These are phyloP conservation scores for Thecophora atra DNA, from an alignment of 2,888 invertebrate species.

Conservation along the genomic window DNA sequence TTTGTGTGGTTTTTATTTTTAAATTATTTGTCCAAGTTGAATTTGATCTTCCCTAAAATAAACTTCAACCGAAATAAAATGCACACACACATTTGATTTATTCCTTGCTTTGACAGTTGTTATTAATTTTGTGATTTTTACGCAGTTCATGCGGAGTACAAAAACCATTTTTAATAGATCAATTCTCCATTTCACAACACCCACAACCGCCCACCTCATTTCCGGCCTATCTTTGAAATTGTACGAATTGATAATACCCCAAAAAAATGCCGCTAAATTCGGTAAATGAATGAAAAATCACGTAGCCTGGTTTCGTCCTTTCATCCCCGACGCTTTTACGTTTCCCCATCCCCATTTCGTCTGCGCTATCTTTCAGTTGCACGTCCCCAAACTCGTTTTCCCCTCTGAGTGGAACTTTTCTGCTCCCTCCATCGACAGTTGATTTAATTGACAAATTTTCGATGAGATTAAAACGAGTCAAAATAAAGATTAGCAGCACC, in stretches of 20 bases:
- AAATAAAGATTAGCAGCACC: conserved; percentile 28
- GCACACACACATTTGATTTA: background rate
- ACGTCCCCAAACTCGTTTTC: background rate
- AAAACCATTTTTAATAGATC: background rate
- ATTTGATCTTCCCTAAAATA: background rate
- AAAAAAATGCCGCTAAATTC: background rate
- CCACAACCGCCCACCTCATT: conserved; percentile 8
- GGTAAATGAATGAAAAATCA: conserved; percentile 27
- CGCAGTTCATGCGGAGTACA: conserved; percentile 41
- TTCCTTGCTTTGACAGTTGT: conserved; percentile 31
- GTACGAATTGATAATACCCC: background rate
- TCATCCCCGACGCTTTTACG: background rate
- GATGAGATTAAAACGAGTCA: conserved; percentile 33
- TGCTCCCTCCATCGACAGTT: background rate
- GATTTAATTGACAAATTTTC: conserved; percentile 36
- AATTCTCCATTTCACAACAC: background rate
- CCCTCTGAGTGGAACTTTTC: background rate
- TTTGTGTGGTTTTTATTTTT: background rate
- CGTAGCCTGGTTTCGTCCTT: conserved; percentile 1
- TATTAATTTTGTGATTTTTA: conserved; percentile 31
- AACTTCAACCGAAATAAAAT: background rate
- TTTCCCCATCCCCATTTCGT: background rate
- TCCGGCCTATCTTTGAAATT: background rate
- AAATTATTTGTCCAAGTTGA: too few species aligned
- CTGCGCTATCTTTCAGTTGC: too few species aligned